Base-by-base conservation (phyloP, 35 echinoderm and acorn worm species). In the Holothuria glaberrima region DNA sequence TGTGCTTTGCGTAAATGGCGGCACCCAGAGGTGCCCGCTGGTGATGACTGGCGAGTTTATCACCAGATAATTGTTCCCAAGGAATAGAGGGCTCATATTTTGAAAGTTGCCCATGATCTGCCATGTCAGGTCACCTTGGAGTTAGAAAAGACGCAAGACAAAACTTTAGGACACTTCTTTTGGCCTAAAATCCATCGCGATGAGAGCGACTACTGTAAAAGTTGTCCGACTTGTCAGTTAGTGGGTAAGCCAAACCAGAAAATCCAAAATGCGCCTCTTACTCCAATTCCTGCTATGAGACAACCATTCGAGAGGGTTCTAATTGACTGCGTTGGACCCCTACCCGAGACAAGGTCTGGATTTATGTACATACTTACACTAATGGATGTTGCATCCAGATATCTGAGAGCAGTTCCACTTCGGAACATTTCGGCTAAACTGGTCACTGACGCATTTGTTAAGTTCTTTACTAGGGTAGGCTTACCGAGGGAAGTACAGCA, bases 301-400 rank as follows among this genome's bases (percentile, higher is more conserved):
- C 34, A 83, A 31, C 80, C 80, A 58, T 83, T 83, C 59, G 29
- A 30, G 9, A 83, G 56, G 56, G 48, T 83, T 25, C 13, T 83
- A 28, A 30, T 83, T 24, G 80, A 83, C 27, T 59, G 80, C 33
- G 48, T 59, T 59, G 80, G 80, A 10, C 80, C 80, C 18, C 26
- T 83, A 25, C 80, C 80, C 59, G 59, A 14, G 24, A 83, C 80
- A n/a, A 54, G 80, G 33, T 83, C 80, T 12, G 87, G 92, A 24
- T 34, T 30, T 68, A 14, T 61, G 18, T 82, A 82, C 84, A 46
- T 94, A 0, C 44, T 94, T 26, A 94, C 92, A 2, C 74, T 90
- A 33, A 94, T 94, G 92, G 87, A 90, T 82, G 25, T 74, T 36
- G 33, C 87, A 38, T 71, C 92, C 21, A 79, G 92, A 36, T 94